These are phyloP conservation scores for Tetragonula clypearis DNA, from an alignment of 1,140 invertebrate species.

Conservation along the genomic window DNA sequence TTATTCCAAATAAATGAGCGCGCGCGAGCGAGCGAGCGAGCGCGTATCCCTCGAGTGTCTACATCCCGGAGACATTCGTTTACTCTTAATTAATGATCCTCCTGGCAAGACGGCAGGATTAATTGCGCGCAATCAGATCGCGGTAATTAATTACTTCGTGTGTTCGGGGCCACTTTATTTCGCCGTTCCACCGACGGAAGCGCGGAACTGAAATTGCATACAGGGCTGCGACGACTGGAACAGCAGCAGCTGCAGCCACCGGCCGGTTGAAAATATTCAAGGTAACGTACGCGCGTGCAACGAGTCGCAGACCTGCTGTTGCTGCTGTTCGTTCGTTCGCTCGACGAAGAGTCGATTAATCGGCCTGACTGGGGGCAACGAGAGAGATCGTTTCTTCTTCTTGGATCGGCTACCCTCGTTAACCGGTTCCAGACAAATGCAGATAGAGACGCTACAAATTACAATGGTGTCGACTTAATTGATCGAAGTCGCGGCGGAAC, in stretches of 20 bases:
- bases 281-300: conserved; percentile 28
- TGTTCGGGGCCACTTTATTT: conserved; percentile 63
- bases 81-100: conserved; percentile 69
- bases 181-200: conserved; percentile 50
- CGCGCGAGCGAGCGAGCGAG: no score
- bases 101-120: conserved; percentile 63
- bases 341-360: conserved; percentile 43
- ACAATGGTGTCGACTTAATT: conserved; percentile 51
- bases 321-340: background rate
- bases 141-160: conserved; percentile 66
- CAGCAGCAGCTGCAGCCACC: background rate
- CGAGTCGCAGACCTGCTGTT: background rate
- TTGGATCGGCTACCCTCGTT: conserved; percentile 32
- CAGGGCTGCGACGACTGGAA: background rate
- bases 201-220: conserved; percentile 33
- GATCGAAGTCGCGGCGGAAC: conserved; percentile 38
- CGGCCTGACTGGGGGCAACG: conserved; percentile 33
- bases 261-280: conserved; percentile 57
- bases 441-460: conserved; percentile 53
- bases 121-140: conserved; percentile 69
- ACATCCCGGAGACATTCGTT: conserved; percentile 66
- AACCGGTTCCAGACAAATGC: conserved; percentile 50
- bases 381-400: conserved; percentile 28
- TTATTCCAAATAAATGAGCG: conserved; percentile 69
- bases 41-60: conserved; percentile 54